Evolutionary conservation across 2,113 vertebrate species (phyloP).

Genomic region (Tupaia chinensis): DNA sequence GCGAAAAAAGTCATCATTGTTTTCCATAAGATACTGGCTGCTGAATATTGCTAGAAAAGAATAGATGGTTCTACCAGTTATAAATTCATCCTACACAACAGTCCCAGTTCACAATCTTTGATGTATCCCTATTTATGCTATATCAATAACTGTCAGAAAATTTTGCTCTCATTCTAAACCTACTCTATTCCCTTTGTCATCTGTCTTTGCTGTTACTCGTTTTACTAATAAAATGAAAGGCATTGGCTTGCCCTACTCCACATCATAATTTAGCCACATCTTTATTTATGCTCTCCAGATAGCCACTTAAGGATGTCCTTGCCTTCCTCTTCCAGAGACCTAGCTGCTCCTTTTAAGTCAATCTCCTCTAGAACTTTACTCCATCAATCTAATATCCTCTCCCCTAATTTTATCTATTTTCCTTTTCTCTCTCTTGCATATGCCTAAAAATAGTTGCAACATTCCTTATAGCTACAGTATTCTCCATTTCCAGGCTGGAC

Average conservation of each 20-base stretch:
- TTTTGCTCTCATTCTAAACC: background rate
- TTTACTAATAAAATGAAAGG: background rate
- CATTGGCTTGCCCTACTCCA: background rate
- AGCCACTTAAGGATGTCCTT: background rate
- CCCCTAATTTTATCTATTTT: background rate
- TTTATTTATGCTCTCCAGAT: background rate
- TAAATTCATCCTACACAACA: background rate
- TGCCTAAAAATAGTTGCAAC: background rate
- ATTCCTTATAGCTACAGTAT: background rate
- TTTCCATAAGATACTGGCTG: background rate
- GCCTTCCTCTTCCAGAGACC: background rate
- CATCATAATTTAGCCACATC: background rate
- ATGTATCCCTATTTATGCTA: background rate
- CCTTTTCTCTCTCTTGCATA: background rate
- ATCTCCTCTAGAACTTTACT: background rate
- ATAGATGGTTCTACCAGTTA: background rate
- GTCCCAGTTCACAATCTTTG: background rate
- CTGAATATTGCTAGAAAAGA: background rate
- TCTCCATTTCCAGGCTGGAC: background rate
- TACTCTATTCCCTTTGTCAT: background rate
- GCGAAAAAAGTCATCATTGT: background rate
- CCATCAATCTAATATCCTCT: background rate
- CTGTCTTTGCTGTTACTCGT: background rate
- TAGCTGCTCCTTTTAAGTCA: slow-evolving; percentile 13
- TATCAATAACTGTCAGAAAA: background rate